Evolutionary conservation across 1,140 invertebrate species (phyloP).

Genomic region (Dendroctonus valens): DNA sequence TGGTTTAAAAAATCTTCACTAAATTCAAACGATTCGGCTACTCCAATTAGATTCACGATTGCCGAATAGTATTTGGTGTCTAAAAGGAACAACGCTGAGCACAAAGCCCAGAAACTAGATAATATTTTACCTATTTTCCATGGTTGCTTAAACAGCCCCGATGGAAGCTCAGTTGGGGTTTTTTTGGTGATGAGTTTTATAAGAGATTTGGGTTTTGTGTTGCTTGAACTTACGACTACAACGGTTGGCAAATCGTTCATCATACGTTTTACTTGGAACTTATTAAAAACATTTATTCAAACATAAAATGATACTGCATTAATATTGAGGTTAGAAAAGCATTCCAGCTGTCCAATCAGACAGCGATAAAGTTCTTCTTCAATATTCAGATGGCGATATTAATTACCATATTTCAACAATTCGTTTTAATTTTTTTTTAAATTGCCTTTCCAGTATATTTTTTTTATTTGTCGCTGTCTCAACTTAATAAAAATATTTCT

Average conservation of each 20-base stretch:
- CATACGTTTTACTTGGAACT: neutral
- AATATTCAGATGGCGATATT: no score
- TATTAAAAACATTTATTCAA: no score
- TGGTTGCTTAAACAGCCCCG: conserved; percentile 36
- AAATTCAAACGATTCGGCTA: conserved; percentile 40
- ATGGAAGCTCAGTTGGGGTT: conserved; percentile 20
- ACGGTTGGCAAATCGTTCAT: conserved; percentile 45
- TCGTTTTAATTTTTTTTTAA: no score
- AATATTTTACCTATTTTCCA: conserved; percentile 45
- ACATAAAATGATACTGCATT: no score
- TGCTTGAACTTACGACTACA: conserved; percentile 46
- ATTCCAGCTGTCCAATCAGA: no score
- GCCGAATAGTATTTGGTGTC: conserved; percentile 53
- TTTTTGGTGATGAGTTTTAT: conserved; percentile 47
- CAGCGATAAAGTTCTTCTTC: no score
- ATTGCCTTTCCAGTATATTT: no score
- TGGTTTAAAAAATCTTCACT: conserved; percentile 40
- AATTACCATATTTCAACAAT: no score
- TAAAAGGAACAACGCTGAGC: conserved; percentile 6
- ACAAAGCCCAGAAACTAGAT: neutral
- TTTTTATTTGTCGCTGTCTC: no score
- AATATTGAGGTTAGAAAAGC: no score
- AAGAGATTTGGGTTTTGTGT: conserved; percentile 46
- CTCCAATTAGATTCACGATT: conserved; percentile 47
- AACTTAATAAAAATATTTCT: no score